A percentile compares a stretch with the other conserved stretches of the same genome.
These are phyloP conservation scores for Taenioides sp. DNA, from an alignment of 2,797 vertebrate genomes.

Conservation along the genomic window DNA sequence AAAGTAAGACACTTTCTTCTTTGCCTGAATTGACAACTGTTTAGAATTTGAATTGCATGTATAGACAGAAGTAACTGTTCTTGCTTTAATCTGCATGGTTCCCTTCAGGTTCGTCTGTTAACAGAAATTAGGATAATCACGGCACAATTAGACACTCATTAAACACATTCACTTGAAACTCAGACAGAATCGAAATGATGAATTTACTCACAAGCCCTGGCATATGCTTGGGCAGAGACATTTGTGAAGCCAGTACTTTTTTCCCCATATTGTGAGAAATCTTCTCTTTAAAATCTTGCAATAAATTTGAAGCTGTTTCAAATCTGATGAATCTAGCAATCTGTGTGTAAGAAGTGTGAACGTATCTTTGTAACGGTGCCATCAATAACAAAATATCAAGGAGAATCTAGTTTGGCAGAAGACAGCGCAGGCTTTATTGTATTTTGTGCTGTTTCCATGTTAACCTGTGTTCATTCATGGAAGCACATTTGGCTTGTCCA, in stretches of 20 bases:
- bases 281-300: neutral
- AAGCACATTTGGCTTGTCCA: neutral
- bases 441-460: neutral
- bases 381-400: slow-evolving; percentile 15
- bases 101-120: slow-evolving; percentile 34
- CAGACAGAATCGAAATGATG: slow-evolving; percentile 34
- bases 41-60: neutral
- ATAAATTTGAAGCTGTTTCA: slow-evolving; percentile 2
- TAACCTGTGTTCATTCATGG: neutral
- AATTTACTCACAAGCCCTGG: slow-evolving; percentile 22
- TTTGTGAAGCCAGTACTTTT: slow-evolving; percentile 42
- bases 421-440: neutral
- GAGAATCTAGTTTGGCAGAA: neutral
- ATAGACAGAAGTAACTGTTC: slow-evolving; percentile 10
- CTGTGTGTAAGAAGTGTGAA: slow-evolving; percentile 4
- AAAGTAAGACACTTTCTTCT: neutral
- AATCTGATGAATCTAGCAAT: neutral
- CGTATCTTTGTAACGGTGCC: slow-evolving; percentile 10
- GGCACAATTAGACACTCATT: slow-evolving; percentile 40
- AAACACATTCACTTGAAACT: slow-evolving; percentile 27
- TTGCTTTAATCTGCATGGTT: slow-evolving; percentile 28
- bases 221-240: slow-evolving; percentile 40
- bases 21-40: neutral
- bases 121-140: slow-evolving; percentile 41
- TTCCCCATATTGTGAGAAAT: slow-evolving; percentile 26